Evolutionary conservation across 1,140 invertebrate genomes (phyloP).

Genomic region (Bombus turneri): DNA sequence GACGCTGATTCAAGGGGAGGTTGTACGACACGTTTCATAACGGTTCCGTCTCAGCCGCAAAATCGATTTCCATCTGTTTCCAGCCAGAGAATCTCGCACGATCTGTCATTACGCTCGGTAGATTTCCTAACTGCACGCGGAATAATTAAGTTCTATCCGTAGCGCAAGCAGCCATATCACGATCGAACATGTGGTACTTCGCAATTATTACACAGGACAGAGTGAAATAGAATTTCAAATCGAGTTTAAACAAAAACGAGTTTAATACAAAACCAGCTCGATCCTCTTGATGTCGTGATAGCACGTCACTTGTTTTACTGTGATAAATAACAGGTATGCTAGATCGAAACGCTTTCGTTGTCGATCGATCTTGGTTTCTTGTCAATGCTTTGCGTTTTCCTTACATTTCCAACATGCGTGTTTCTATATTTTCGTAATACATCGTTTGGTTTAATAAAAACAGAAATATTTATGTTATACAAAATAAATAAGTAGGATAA

Average conservation of each 20-base stretch:
- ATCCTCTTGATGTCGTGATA: not conserved
- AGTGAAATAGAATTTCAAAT: not conserved
- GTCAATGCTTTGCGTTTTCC: not conserved
- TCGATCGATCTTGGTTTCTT: not conserved
- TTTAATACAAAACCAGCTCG: not conserved
- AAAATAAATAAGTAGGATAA: not conserved
- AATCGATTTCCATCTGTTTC: conserved; percentile 23
- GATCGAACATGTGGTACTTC: not conserved
- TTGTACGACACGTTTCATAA: conserved; percentile 44
- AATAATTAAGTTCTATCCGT: conserved; percentile 24
- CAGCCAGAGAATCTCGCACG: not conserved
- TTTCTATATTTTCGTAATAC: not conserved
- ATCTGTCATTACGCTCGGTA: conserved; percentile 20
- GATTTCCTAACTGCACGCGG: not conserved
- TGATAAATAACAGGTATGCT: not conserved
- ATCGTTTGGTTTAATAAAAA: not conserved
- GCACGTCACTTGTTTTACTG: not conserved
- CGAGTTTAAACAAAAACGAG: not conserved
- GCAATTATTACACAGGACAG: not conserved
- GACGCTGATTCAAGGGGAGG: not conserved
- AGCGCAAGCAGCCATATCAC: not conserved
- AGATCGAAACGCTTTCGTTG: not conserved
- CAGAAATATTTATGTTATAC: not conserved
- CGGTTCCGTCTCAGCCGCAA: conserved; percentile 11
- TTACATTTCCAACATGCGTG: not conserved